phyloP scores from a whole-genome alignment of 2,888 invertebrate genomes.

The Drosophila gaucha region DNA sequence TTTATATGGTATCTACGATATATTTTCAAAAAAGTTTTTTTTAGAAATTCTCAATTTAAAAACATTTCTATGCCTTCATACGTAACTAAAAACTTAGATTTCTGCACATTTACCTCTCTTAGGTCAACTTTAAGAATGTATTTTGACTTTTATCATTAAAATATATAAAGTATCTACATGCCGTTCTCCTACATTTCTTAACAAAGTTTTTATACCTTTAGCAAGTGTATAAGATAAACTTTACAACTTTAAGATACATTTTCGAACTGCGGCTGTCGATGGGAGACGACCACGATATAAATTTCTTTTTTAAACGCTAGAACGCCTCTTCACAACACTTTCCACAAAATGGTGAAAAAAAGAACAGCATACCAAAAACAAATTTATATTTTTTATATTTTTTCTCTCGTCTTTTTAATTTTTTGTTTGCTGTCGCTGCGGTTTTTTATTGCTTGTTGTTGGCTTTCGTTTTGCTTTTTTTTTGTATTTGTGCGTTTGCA shows the following conservation, averaged over 20 bases:
- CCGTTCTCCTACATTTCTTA: not conserved
- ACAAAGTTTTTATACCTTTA: not conserved
- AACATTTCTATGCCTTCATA: too few species aligned
- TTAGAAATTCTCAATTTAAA: too few species aligned
- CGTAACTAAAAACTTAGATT: too few species aligned
- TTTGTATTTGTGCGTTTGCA: conserved; percentile 51
- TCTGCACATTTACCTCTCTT: too few species aligned
- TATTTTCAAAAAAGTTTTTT: too few species aligned
- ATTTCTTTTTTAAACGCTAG: conserved; percentile 80
- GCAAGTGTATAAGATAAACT: conserved; percentile 11
- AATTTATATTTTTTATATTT: conserved; percentile 26
- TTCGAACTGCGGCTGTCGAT: conserved; percentile 65
- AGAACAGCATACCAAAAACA: conserved; percentile 32
- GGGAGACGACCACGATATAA: conserved; percentile 58
- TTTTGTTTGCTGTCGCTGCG: conserved; percentile 59
- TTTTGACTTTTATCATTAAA: too few species aligned
- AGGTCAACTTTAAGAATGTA: too few species aligned
- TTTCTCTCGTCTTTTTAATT: conserved; percentile 17
- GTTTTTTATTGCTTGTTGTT: conserved; percentile 71
- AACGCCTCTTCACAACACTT: conserved; percentile 83
- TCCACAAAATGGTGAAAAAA: conserved; percentile 48
- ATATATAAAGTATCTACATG: not conserved
- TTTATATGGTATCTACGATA: too few species aligned
- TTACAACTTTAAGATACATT: conserved; percentile 68
- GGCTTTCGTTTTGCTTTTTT: conserved; percentile 46